Conservation (phyloP, 2,797 vertebrate species). For the Dermochelys coriacea region DNA sequence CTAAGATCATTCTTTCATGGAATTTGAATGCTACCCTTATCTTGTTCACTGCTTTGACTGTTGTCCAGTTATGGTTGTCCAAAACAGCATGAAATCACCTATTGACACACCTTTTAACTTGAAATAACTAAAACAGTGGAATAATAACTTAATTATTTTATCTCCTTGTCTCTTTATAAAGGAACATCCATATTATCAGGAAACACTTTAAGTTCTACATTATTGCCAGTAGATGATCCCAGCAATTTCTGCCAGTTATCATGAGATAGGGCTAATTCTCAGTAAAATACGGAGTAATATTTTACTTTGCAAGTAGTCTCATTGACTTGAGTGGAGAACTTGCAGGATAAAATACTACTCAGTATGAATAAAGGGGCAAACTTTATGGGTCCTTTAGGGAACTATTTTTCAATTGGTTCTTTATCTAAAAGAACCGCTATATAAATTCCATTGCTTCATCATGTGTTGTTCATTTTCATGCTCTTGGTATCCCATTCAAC, state of each 20-base stretch:
- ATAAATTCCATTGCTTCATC: accelerated
- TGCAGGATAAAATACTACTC: background rate
- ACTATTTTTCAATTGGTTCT: background rate
- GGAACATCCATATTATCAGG: background rate
- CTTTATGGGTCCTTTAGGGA: background rate
- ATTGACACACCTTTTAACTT: no score
- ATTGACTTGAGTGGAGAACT: background rate
- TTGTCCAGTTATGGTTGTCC: accelerated
- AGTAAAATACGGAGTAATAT: background rate
- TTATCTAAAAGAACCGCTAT: background rate
- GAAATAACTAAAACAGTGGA: background rate
- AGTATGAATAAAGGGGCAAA: background rate
- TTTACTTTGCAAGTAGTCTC: background rate
- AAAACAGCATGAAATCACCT: background rate
- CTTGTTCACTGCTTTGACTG: background rate
- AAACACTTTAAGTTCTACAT: background rate
- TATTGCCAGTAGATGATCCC: background rate
- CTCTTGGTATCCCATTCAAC: accelerated
- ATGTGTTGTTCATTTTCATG: background rate
- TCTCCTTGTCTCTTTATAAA: background rate
- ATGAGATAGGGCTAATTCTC: background rate
- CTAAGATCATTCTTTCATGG: background rate
- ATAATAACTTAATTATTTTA: background rate
- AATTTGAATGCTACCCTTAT: background rate
- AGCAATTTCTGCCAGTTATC: background rate